These are phyloP conservation scores for Pammene fasciana DNA, from an alignment of 2,888 invertebrate genomes.

Conservation along the genomic window DNA sequence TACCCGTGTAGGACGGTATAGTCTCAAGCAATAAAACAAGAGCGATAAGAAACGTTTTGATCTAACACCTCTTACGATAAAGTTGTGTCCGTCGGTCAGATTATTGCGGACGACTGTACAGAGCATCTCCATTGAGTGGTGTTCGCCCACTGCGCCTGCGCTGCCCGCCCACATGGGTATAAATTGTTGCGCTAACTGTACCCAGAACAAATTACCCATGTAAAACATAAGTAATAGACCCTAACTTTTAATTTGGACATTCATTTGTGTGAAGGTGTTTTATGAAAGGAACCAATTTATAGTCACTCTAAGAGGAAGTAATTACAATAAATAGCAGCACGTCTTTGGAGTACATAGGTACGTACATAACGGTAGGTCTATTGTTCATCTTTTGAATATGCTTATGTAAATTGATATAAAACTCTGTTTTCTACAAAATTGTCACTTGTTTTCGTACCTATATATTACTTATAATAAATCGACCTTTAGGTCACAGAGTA, in stretches of 20 bases:
- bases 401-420: no score
- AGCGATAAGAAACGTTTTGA: not conserved
- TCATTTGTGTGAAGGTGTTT: slow-evolving; percentile 44
- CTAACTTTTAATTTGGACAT: slow-evolving; percentile 63
- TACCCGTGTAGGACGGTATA: slow-evolving; percentile 61
- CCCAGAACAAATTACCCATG: slow-evolving; percentile 71
- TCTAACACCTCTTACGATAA: slow-evolving; percentile 31
- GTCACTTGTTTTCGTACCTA: no score
- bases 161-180: slow-evolving; percentile 73
- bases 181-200: slow-evolving; percentile 77
- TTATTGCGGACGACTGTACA: slow-evolving; percentile 41
- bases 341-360: not conserved
- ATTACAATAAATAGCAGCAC: slow-evolving; percentile 1
- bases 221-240: slow-evolving; percentile 57
- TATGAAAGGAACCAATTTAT: slow-evolving; percentile 19
- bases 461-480: not conserved
- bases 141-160: slow-evolving; percentile 67
- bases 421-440: no score
- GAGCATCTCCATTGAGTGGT: slow-evolving; percentile 71
- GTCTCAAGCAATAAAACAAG: not conserved
- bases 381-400: no score
- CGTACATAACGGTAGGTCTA: not conserved
- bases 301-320: slow-evolving; percentile 10
- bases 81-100: not conserved
- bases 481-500: no score